These are phyloP conservation scores for Hypomecis atomaria DNA, from an alignment of 2,888 invertebrate species.

Conservation along the genomic window DNA sequence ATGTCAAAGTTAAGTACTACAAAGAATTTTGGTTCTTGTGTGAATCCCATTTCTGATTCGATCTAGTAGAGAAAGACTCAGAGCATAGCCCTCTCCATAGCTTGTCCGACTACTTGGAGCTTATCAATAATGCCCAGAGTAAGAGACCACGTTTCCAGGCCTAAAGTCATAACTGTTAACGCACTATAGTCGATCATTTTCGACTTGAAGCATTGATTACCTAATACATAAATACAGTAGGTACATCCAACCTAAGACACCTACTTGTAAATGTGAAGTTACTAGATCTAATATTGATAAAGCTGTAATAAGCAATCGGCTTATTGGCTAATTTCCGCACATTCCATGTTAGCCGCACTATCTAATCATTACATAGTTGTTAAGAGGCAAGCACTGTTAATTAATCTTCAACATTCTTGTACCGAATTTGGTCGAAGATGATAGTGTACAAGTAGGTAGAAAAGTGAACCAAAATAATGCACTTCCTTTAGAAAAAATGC, in stretches of 20 bases:
- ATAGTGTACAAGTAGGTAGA: slow-evolving; percentile 60
- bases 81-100: no score
- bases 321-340: slow-evolving; percentile 34
- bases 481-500: not conserved
- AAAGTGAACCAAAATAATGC: slow-evolving; percentile 1
- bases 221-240: no score
- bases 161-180: no score
- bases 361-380: slow-evolving; percentile 48
- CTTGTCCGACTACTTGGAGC: no score
- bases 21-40: no score
- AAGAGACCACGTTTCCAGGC: no score
- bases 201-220: no score
- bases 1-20: no score
- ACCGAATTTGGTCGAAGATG: slow-evolving; percentile 59
- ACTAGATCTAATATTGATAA: slow-evolving; percentile 21
- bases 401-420: slow-evolving; percentile 67
- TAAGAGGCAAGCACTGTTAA: slow-evolving; percentile 61
- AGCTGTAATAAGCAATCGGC: slow-evolving; percentile 12
- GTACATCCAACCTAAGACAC: not conserved
- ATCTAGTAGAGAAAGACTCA: no score
- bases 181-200: no score
- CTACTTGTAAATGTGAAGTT: not conserved
- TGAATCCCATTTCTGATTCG: no score
- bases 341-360: slow-evolving; percentile 30
- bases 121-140: no score